Base-by-base conservation (phyloP, 2,113 vertebrate species). In the Ramphastos sulfuratus region DNA sequence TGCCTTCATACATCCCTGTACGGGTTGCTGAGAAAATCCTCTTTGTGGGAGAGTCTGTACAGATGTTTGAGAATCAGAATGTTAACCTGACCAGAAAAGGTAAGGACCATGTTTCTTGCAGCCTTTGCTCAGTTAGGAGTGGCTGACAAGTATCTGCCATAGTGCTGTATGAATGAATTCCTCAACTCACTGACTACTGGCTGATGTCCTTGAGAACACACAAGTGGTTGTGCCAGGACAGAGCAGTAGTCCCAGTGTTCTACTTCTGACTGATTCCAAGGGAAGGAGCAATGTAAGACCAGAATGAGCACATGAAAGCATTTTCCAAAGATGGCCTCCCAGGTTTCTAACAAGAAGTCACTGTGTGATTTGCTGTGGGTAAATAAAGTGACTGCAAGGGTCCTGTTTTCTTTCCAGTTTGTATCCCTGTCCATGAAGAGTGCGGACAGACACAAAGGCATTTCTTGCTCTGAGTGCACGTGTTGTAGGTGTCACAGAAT, bases 21-120 rank as follows among this genome's bases (percentile, higher is more conserved):
- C 97, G 99, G 7, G 99, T 99, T 80, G 99, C 99, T 23, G 99
- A 99, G 98, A 99, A 99, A 96, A 99, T 99, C 96, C 98, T 99
- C 39, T 99, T 99, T 94, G 99, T 99, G 27, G 99, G 99, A 89
- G 99, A 99, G 93, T 99, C 99, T 3, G 99, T 99, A 55, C 99
- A 99, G 97, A 99, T 99, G 99, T 99, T 99, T 93, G 99, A 99
- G 94, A 99, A 99, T 97, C 99, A 99, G 97, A 99, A 99, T 90
- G 98, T 99, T 93, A 98, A 98, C 94, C 97, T 99, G 44, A 98
- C 98, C 9, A 98, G 98, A 97, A 98, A 99, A 77, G 98, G 99
- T 99, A 97, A 91, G 97, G 80, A 75, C 30, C 12, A 67, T 24
- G n/a, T 85, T 85, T 61, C 44, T 72, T 37, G 14, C 6, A 3